Evolutionary conservation across 2,888 invertebrate species (phyloP), one percentile per base, ranked within the genome.

Genomic region (Lepetodrilus schrolli): DNA sequence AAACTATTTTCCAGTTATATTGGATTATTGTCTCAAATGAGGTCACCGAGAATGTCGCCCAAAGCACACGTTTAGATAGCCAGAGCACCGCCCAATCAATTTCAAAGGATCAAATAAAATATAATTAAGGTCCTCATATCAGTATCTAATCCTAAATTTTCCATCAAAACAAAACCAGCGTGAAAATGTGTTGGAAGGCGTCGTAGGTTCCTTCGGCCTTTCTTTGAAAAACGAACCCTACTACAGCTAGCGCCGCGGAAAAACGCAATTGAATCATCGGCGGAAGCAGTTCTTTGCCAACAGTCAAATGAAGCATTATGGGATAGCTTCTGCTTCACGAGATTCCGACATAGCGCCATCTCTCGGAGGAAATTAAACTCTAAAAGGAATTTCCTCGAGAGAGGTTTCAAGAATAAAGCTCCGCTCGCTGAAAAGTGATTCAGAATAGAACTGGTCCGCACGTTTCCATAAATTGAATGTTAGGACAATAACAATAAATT

Each of bases 311-410:
- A 68, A 68, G 68, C 68, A 47, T 68, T 23, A 10, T 30, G 26
- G 10, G 26, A 68, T 68, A 47, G 38, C 68, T 68, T 68, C 43
- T 68, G 68, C 68, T 21, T 30, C 47, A 47, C 5, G 38, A 47
- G 23, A 68, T 68, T 68, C 68, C 68, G 21, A 47, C 47, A 68
- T 23, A 68, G 43, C 47, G 7, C n/a, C 47, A 23, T 21, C 37
- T 68, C 68, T 47, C 68, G 26, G 43, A 47, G 68, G 68, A 68
- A 68, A 68, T 68, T 68, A 68, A 68, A 68, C 23, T 47, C 17
- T 21, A 23, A 47, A 47, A 47, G 43, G 30, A 43, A 43, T 38
- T 68, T 47, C 68, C 47, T 13, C 30, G 30, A 30, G 17, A 10
- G 58, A 30, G 34, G 34, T 58, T 13, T 30, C n/a, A 5, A 2